A percentile compares a stretch with the other conserved stretches of the same genome.
Conservation (phyloP, 2,888 invertebrate genomes). For the Allygus modestus region DNA sequence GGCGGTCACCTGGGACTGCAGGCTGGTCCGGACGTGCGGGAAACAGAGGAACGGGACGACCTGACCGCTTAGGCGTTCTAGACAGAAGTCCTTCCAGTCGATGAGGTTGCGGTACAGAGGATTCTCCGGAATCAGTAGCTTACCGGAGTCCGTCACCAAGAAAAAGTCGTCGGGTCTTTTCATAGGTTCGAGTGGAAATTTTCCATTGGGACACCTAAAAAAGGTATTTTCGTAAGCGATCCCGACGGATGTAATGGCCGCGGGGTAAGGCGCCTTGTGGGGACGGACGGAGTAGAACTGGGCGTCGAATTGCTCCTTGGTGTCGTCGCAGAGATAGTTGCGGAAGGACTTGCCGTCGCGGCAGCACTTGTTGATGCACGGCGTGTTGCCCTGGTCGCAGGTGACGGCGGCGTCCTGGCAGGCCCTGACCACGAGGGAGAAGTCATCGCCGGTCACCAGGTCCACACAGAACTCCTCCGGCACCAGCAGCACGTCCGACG, state of each 20-base stretch:
- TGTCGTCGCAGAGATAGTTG: slow-evolving; percentile 4
- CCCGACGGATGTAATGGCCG: background rate
- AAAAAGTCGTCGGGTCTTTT: slow-evolving; percentile 69
- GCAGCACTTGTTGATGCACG: slow-evolving; percentile 74
- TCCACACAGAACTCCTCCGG: slow-evolving; percentile 72
- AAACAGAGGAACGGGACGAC: slow-evolving; percentile 72
- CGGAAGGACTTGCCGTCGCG: slow-evolving; percentile 70
- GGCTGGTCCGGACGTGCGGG: slow-evolving; percentile 59
- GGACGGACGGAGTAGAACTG: slow-evolving; percentile 47
- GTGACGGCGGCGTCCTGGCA: slow-evolving; percentile 70
- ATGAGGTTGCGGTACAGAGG: slow-evolving; percentile 64
- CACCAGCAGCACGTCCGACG: slow-evolving; percentile 62
- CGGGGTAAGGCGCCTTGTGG: background rate
- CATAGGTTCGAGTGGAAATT: slow-evolving; percentile 68
- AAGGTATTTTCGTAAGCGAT: background rate
- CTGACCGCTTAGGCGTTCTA: slow-evolving; percentile 70
- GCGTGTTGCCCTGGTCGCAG: slow-evolving; percentile 67
- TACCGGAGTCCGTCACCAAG: slow-evolving; percentile 71
- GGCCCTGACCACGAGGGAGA: slow-evolving; percentile 68
- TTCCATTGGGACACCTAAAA: slow-evolving; percentile 45
- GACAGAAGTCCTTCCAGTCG: slow-evolving; percentile 72
- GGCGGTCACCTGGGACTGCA: background rate
- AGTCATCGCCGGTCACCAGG: slow-evolving; percentile 65
- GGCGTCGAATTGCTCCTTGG: slow-evolving; percentile 46
- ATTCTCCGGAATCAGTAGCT: slow-evolving; percentile 67